phyloP scores from a whole-genome alignment of 1,140 invertebrate species.

The Leguminivora glycinivorella region DNA sequence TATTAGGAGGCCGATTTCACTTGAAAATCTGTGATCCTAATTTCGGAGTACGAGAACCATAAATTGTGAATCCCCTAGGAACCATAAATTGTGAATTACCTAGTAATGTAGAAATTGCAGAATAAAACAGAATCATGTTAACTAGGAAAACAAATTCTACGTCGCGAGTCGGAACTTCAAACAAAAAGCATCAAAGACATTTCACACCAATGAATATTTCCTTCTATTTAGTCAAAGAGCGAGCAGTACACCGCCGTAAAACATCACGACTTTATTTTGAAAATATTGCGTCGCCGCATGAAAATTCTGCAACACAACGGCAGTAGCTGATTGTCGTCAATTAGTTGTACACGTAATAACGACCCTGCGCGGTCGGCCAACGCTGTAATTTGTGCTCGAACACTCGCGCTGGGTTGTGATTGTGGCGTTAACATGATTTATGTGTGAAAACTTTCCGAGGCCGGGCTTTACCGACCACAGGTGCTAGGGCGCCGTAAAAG shows the following conservation, averaged over 20 bases:
- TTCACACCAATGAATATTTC: not conserved
- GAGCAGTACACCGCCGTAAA: not conserved
- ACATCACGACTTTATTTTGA: constrained; percentile 31
- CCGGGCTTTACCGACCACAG: constrained; percentile 41
- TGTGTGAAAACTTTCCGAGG: constrained; percentile 54
- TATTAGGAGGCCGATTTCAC: too few relatives aligned
- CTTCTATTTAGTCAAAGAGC: not conserved
- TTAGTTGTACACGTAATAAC: constrained; percentile 74
- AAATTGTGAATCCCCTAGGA: too few relatives aligned
- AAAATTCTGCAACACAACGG: constrained; percentile 47
- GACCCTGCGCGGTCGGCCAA: constrained; percentile 50
- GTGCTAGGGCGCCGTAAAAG: too few relatives aligned
- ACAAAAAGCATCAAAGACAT: not conserved
- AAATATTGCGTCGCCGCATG: constrained; percentile 42
- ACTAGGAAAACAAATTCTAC: too few relatives aligned
- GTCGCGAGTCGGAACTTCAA: not conserved
- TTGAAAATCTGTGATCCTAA: too few relatives aligned
- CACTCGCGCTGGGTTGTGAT: constrained; percentile 39
- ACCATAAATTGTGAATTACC: too few relatives aligned
- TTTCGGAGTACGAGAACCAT: too few relatives aligned
- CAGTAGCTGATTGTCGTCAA: constrained; percentile 68
- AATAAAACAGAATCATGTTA: too few relatives aligned
- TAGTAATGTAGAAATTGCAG: too few relatives aligned
- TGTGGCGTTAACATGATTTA: constrained; percentile 43
- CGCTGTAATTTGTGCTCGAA: constrained; percentile 60